Percentiles rank a stretch among this genome's conserved stretches.
Evolutionary conservation across 2,113 vertebrate species (phyloP).

Genomic region (Casuarius casuarius): DNA sequence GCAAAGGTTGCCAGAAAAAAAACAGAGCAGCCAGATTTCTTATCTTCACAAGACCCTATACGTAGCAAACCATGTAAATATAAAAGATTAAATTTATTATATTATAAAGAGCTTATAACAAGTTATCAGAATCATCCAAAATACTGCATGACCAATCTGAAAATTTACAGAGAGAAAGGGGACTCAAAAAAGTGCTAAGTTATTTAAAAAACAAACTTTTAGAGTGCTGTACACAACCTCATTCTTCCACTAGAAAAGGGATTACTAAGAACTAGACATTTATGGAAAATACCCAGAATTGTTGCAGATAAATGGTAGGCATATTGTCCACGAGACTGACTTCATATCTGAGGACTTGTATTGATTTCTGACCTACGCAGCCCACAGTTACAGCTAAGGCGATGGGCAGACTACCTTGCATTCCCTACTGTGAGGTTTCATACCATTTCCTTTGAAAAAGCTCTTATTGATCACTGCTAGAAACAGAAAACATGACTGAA

Average conservation of each 20-base stretch:
- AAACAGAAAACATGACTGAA: background rate
- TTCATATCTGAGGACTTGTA: background rate
- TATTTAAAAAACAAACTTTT: background rate
- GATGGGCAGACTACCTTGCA: background rate
- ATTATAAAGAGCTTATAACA: background rate
- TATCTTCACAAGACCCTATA: background rate
- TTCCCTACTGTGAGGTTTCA: background rate
- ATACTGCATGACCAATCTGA: background rate
- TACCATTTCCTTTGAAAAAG: background rate
- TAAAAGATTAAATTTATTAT: background rate
- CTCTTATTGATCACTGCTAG: background rate
- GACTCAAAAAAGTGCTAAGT: background rate
- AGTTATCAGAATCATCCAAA: background rate
- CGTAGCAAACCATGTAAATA: background rate
- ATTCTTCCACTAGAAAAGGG: background rate
- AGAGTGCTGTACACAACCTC: background rate
- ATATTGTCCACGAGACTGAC: fast-evolving
- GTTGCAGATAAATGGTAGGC: background rate
- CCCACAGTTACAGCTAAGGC: background rate
- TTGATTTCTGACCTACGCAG: background rate
- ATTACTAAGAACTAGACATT: background rate
- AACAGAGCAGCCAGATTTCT: background rate
- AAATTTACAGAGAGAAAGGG: background rate
- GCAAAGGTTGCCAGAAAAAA: background rate
- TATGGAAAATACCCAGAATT: background rate